phyloP scores from a whole-genome alignment of 2,113 vertebrate genomes.

The Melanocharis versteri region DNA sequence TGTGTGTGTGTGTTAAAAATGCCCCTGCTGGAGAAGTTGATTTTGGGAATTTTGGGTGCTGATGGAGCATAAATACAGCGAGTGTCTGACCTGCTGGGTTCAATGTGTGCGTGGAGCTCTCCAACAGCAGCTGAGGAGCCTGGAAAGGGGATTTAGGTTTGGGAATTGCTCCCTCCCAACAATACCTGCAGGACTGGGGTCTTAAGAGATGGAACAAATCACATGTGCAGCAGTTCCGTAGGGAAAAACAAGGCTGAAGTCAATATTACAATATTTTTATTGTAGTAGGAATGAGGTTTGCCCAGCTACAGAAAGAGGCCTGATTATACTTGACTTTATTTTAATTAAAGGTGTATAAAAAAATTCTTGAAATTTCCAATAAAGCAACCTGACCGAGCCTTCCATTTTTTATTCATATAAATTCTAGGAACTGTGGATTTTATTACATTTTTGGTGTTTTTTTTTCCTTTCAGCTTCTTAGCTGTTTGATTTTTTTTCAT shows the following conservation, averaged over 20 bases:
- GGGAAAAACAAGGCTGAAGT: background rate
- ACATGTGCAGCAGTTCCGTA: background rate
- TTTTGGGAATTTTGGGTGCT: background rate
- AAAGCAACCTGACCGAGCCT: background rate
- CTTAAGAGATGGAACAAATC: background rate
- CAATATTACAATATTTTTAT: background rate
- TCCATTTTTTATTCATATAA: background rate
- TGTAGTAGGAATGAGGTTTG: background rate
- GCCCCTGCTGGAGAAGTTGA: background rate
- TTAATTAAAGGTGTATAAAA: background rate
- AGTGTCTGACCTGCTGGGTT: background rate
- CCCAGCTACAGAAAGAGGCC: background rate
- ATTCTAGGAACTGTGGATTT: background rate
- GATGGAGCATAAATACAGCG: background rate
- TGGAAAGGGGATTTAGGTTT: background rate
- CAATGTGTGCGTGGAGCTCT: background rate
- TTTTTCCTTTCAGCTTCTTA: background rate
- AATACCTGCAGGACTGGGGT: background rate
- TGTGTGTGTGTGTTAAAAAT: conserved; percentile 3
- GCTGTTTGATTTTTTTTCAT: background rate
- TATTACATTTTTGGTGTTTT: background rate
- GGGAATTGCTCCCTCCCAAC: background rate
- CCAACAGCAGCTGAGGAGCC: background rate
- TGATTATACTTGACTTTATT: background rate
- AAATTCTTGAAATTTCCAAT: background rate